Evolutionary conservation across 2,797 vertebrate genomes (phyloP), one percentile per base, ranked within the genome.

Genomic region (Choloepus didactylus): DNA sequence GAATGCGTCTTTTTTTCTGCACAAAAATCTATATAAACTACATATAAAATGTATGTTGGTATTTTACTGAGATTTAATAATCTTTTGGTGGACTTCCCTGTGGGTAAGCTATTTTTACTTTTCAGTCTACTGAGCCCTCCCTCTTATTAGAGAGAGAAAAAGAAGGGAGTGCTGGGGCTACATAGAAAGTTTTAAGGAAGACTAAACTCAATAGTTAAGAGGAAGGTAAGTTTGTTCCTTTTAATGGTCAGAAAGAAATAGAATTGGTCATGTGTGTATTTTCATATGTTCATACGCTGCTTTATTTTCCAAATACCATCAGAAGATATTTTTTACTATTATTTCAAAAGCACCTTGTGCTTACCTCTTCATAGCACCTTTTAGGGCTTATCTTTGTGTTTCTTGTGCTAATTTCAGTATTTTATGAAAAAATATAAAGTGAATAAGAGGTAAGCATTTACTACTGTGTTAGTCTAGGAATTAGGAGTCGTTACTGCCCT

Each of bases 11-110:
- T 2, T 87, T 7, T 44, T 91, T 89, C 41, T 91, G 59, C 23
- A 80, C 41, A 70, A 81, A 95, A 91, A 49, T 85, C 5, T n/a
- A 85, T 70, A 49, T 23, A 19, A 91, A 91, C 46, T 9, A 89
- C 25, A 64, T 0, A 10, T 19, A 18, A 6, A 62, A n/a, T 31
- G 67, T 31, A 62, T 1, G 8, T 25, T 41, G 29, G 56, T 25
- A 54, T 64, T 49, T 49, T 27, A 49, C 0, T 19, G 11, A 81
- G 56, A 27, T 19, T 67, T 7, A 29, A 4, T 2, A 6, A 51
- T n/a, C 5, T 87, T 70, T 90, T 66, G 14, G 38, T 29, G 4
- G 7, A 73, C 14, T 86, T 77, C 73, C 31, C 3, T 84, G 2
- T 46, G 19, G 0, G 25, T 19, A 14, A 9, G 64, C 5, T 89